Conservation (phyloP, 2,113 vertebrate genomes). For the Rhinichthys klamathensis region DNA sequence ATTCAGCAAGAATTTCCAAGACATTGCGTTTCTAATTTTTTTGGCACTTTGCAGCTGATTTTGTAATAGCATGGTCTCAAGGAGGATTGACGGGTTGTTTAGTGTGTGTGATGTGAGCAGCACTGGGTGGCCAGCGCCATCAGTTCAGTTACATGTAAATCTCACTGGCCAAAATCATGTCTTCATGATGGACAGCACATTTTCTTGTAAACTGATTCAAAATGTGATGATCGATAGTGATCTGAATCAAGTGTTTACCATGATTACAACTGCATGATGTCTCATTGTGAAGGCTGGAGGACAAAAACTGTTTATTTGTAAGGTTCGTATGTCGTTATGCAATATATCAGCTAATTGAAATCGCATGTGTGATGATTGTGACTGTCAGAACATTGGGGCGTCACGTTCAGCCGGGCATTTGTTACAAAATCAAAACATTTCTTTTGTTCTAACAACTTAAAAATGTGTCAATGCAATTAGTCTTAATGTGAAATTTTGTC, state of each 20-base stretch:
- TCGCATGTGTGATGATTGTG: not conserved
- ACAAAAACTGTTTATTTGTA: not conserved
- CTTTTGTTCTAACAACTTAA: not conserved
- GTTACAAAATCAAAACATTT: not conserved
- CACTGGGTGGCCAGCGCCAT: no score
- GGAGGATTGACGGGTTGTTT: not conserved
- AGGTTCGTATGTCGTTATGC: constrained; percentile 9
- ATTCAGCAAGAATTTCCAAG: not conserved
- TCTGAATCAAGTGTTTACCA: not conserved
- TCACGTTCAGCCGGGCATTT: not conserved
- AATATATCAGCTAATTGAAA: not conserved
- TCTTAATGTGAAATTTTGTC: not conserved
- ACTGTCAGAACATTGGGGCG: constrained; percentile 61
- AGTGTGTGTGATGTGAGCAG: not conserved
- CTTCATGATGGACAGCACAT: not conserved
- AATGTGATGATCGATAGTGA: not conserved
- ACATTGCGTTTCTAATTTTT: not conserved
- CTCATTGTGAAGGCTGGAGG: not conserved
- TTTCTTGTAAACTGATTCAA: not conserved
- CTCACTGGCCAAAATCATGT: not conserved
- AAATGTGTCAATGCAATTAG: not conserved
- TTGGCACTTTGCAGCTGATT: not conserved
- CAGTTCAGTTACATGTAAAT: not conserved
- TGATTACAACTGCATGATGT: constrained; percentile 1
- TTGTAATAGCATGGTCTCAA: not conserved